A percentile compares a stretch with the other conserved stretches of the same genome.
phyloP scores from a whole-genome alignment of 2,113 vertebrate species.

The Setophaga coronata region DNA sequence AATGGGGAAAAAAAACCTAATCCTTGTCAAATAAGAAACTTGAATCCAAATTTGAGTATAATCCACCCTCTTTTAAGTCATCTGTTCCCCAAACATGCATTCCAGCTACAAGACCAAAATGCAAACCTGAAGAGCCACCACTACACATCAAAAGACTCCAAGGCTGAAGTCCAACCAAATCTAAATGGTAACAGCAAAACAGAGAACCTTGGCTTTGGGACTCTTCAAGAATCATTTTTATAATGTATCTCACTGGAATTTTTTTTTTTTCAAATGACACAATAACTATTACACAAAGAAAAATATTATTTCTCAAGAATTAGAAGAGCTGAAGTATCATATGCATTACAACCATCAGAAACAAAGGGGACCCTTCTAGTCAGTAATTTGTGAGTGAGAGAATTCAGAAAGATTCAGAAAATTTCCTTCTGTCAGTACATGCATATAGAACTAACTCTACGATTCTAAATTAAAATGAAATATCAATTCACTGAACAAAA shows the following conservation, averaged over 20 bases:
- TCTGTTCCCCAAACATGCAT: neutral
- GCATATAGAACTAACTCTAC: neutral
- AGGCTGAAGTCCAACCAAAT: neutral
- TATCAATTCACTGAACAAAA: neutral
- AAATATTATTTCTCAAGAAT: neutral
- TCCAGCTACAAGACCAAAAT: neutral
- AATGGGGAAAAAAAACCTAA: neutral
- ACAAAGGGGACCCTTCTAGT: neutral
- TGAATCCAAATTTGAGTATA: neutral
- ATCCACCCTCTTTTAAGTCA: neutral
- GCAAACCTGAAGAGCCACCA: neutral
- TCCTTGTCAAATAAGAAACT: slow-evolving; percentile 9
- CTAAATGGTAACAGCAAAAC: neutral
- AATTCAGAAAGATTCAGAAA: neutral
- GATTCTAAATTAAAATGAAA: neutral
- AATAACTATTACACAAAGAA: neutral
- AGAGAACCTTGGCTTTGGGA: neutral
- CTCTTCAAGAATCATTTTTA: neutral
- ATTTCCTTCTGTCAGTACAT: neutral
- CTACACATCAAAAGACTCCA: neutral
- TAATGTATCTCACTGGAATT: neutral
- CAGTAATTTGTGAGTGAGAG: neutral
- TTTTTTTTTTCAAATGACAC: neutral
- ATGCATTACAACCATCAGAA: neutral
- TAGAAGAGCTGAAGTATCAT: neutral